phyloP scores from a whole-genome alignment of 2,113 vertebrate species.

The Tylochromis polylepis region DNA sequence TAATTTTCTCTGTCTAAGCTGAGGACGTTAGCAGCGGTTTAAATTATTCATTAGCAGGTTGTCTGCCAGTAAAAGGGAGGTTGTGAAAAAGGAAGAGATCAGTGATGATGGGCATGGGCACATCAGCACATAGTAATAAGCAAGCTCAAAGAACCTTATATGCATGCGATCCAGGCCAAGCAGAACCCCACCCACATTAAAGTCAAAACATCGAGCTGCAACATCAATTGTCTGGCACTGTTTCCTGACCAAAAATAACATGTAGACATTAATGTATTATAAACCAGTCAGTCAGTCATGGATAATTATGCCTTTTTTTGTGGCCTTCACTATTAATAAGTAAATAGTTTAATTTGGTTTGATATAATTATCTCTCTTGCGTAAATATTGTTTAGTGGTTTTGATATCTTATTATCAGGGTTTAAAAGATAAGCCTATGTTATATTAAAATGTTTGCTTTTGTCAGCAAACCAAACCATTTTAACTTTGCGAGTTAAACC shows the following conservation, averaged over 20 bases:
- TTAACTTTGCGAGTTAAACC: background rate
- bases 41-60: slow-evolving; percentile 67
- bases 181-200: background rate
- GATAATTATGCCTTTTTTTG: background rate
- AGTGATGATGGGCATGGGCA: slow-evolving; percentile 25
- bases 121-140: slow-evolving; percentile 30
- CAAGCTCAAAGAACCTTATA: background rate
- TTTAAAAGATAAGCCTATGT: background rate
- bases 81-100: slow-evolving; percentile 40
- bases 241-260: background rate
- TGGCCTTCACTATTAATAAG: background rate
- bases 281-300: background rate
- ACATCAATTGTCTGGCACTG: background rate
- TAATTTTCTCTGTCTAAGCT: slow-evolving; percentile 73
- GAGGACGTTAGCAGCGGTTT: slow-evolving; percentile 53
- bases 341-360: background rate
- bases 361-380: background rate
- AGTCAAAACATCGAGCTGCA: background rate
- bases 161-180: background rate
- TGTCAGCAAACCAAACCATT: background rate
- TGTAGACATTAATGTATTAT: background rate
- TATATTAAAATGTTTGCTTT: background rate
- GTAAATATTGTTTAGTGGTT: background rate
- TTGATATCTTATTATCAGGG: background rate
- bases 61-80: slow-evolving; percentile 49